A percentile compares a stretch with the other conserved stretches of the same genome.
Evolutionary conservation across 2,888 invertebrate species (phyloP).

Genomic region (Acronicta alni): DNA sequence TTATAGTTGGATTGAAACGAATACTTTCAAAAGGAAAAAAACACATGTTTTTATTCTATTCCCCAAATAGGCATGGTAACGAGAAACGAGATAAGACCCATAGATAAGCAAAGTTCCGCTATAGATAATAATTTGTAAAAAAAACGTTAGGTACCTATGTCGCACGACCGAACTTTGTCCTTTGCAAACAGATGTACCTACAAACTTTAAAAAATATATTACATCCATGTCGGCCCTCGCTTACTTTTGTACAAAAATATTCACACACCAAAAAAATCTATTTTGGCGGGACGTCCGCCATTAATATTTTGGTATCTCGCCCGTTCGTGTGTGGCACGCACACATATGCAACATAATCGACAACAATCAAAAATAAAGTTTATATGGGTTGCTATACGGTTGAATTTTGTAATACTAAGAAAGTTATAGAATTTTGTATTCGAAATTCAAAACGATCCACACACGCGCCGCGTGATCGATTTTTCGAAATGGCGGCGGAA

Average conservation of each 20-base stretch:
- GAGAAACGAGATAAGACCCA: conserved; percentile 23
- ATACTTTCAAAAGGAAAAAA: conserved; percentile 9
- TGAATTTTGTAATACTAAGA: conserved; percentile 37
- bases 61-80: conserved; percentile 3
- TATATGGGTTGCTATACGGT: conserved; percentile 8
- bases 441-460: conserved; percentile 81
- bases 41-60: conserved; percentile 14
- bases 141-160: conserved; percentile 3
- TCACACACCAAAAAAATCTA: conserved; percentile 67
- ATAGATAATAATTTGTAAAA: conserved; percentile 15
- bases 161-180: conserved; percentile 22
- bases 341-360: conserved; percentile 36
- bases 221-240: conserved; percentile 23
- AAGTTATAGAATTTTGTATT: conserved; percentile 67
- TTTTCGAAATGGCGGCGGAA: conserved; percentile 74
- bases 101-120: conserved; percentile 33
- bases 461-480: conserved; percentile 85
- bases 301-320: conserved; percentile 76
- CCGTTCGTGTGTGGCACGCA: conserved; percentile 61
- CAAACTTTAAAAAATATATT: conserved; percentile 35
- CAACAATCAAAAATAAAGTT: conserved; percentile 48
- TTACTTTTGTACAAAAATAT: conserved; percentile 41
- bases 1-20: too few species aligned
- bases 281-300: conserved; percentile 71
- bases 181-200: conserved; percentile 22